Base-by-base conservation (phyloP, 2,113 vertebrate species). In the Psittacula cyanocephala region DNA sequence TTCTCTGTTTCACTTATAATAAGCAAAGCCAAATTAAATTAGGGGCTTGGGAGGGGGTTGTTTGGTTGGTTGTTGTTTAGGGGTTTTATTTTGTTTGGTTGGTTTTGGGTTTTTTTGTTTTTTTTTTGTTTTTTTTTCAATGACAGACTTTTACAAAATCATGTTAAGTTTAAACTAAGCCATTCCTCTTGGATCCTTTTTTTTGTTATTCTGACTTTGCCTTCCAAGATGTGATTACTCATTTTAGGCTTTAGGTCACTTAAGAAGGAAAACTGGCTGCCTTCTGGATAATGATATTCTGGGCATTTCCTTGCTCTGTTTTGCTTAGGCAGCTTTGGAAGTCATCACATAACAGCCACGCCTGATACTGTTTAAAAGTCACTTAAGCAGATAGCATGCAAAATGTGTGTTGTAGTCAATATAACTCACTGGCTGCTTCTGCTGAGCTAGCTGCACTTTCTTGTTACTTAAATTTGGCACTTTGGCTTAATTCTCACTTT, bases 311-410 rank as follows among this genome's bases (percentile, higher is more conserved):
- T 49, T 63, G 29, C 10, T 55, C 11, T 62, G 13, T 83, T 72
- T 83, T 81, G 17, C 27, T 75, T 70, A 25, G 41, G 29, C 27
- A 64, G 19, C 29, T 86, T 93, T 91, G 18, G 4, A 62, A 67
- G 3, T 81, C 3, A 10, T 24, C 33, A 49, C 1, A 0, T 53
- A 60, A 28, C 22, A 78, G 20, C 33, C 43, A 10, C 14, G 9
- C 74, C 85, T 44, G 31, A 68, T 76, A 52, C 8, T 5, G 3
- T 81, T 84, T 49, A 16, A 43, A 86, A 79, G 52, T 55, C 27
- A 19, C 57, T 79, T 85, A 24, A n/a, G 39, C 17, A 43, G 7
- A 2, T 19, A 52, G 16, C 11, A 24, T 55, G 12, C 6, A 46
- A 67, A 62, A 9, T n/a, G 3, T 35, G 5, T 70, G 12, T 31